Base-by-base conservation (phyloP, 1,140 invertebrate genomes). In the Akabosia matsudoensis region DNA sequence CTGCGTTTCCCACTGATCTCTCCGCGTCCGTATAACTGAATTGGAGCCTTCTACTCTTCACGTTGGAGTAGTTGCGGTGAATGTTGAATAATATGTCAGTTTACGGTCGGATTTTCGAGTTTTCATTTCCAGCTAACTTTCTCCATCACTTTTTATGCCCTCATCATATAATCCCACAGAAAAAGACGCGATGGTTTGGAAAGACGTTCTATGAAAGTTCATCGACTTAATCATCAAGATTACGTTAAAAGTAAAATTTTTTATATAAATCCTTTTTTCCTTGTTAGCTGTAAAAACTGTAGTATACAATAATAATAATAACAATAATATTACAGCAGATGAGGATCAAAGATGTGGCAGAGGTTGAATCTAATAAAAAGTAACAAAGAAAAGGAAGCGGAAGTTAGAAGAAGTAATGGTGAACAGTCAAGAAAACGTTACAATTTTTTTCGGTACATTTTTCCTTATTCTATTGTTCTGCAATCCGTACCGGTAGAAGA, bases 61-160 rank as follows among this genome's bases (percentile, higher is more conserved):
- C 22, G 54, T 61, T 61, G 3, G 14, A 22, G 14, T 24, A 7
- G 10, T 61, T 22, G 3, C 26, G 4, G 4, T 61, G 7, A 7
- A 61, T 7, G 54, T 22, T 61, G 7, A 61, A 24, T 13, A 30
- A 10, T 30, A 28, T 30, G 10, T 67, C 61, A 67, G 24, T 67
- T 67, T 67, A n/a, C n/a, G 61, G 61, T 30, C 13, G 61, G 61
- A 67, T 30, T 67, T 67, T 67, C 1, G 26, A 67, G 26, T 31
- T 67, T 67, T 67, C 28, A 67, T 67, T 67, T 30, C 24, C 28
- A 7, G 7, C n/a, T 31, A 31, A 67, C 61, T 67, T 67, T 67
- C 61, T 30, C 61, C 61, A 67, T 61, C 54, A 61, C 54, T 61
- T 67, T 67, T 67, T 67, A 67, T 61, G 24, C 7, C 14, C 61